These are phyloP conservation scores for Anas platyrhynchos DNA, from an alignment of 2,113 vertebrate genomes.

Conservation along the genomic window DNA sequence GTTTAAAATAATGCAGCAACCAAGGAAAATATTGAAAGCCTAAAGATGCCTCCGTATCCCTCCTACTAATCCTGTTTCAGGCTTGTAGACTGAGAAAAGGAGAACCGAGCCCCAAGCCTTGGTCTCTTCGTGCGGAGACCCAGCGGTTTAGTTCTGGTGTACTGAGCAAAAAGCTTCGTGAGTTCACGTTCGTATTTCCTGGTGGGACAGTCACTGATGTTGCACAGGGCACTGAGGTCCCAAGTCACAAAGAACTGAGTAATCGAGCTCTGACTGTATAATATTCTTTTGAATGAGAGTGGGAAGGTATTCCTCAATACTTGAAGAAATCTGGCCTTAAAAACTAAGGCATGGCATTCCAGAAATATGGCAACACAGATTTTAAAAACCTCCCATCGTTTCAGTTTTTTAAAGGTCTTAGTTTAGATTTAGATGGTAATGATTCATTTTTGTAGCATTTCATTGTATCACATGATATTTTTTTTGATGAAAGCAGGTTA, in stretches of 20 bases:
- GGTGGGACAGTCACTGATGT: not conserved
- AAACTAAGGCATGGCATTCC: not conserved
- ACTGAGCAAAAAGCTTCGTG: not conserved
- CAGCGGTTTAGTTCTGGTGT: not conserved
- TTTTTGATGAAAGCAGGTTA: conserved; percentile 27
- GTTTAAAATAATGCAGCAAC: not conserved
- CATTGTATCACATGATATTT: not conserved
- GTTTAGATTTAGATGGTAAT: conserved; percentile 11
- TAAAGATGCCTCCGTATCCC: not conserved
- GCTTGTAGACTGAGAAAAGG: not conserved
- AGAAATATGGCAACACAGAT: not conserved
- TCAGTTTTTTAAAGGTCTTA: not conserved
- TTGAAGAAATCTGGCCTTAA: not conserved
- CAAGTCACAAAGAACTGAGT: not conserved
- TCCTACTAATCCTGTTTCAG: not conserved
- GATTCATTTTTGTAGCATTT: conserved; percentile 41
- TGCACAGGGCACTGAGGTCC: not conserved
- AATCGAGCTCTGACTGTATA: not conserved
- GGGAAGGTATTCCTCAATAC: not conserved
- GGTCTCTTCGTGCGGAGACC: not conserved
- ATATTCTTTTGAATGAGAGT: not conserved
- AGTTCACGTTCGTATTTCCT: not conserved
- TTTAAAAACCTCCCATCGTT: not conserved
- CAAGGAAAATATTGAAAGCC: not conserved
- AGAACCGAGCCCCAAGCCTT: not conserved